Base-by-base conservation (phyloP, 2,797 vertebrate species). In the Acropternis orthonyx region DNA sequence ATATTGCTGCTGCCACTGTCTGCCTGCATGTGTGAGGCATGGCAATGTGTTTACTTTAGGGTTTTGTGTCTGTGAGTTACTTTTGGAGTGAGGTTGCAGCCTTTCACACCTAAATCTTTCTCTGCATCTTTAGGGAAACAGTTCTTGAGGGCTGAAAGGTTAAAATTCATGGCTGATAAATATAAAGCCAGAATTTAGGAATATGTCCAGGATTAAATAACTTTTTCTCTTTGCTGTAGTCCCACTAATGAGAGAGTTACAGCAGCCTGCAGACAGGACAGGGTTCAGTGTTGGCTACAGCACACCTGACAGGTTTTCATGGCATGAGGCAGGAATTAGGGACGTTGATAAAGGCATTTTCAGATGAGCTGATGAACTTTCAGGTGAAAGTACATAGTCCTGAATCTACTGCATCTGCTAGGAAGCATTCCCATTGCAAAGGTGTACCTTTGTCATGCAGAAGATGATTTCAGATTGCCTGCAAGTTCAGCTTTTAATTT, bases 31-130 rank as follows among this genome's bases (percentile, higher is more conserved):
- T 8, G 2, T 14, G 46, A 46, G 67, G 75, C 54, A 30, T 63
- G 30, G 67, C 27, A 2, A 16, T 0, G 7, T 95, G 66, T 94
- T 97, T 95, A 93, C 84, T 91, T 94, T 80, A 76, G 81, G 68
- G 46, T 26, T 95, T 63, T 55, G 34, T 48, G 59, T 82, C 88
- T 22, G 3, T 3, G 4, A 46, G 44, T 56, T 61, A 28, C 69
- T 32, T 92, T 88, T 88, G 52, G 12, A 15, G 37, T 69, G 65
- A 68, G 24, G 15, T 24, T 92, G 85, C 48, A 76, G 80, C 88
- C 67, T 93, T 80, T 74, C 34, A n/a, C 34, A 36, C 71, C 48
- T 76, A 75, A 73, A 93, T 65, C 17, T 6, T 37, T 56, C 55
- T 39, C 69, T 66, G 28, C 26, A 20, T 52, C 16, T 1, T 63